A percentile compares a stretch with the other conserved stretches of the same genome.
Conservation (phyloP, 53 echinoderm and acorn worm genomes). For the Echinometra lucunter region DNA sequence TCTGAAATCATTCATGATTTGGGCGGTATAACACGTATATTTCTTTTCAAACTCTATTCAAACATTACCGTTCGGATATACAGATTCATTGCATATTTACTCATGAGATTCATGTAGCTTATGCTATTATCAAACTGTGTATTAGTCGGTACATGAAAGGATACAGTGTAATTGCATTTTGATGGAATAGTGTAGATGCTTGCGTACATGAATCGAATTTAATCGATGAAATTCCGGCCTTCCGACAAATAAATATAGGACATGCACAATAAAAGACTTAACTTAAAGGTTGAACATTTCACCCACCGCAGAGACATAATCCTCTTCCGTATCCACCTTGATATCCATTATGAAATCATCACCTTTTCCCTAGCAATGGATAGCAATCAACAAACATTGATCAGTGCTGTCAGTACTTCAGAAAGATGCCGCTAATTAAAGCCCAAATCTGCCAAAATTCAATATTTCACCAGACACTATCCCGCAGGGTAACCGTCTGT, state of each 20-base stretch:
- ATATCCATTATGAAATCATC: constrained; percentile 32
- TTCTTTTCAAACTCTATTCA: background rate
- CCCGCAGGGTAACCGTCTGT: constrained; percentile 66
- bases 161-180: constrained; percentile 40
- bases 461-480: constrained; percentile 44
- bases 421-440: constrained; percentile 61
- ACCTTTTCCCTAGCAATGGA: constrained; percentile 37
- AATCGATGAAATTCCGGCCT: background rate
- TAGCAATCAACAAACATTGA: constrained; percentile 43
- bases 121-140: too few species aligned
- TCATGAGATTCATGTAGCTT: too few species aligned
- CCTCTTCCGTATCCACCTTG: background rate
- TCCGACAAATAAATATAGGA: constrained; percentile 19
- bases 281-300: constrained; percentile 38
- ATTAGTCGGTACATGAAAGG: constrained; percentile 56
- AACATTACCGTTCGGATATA: too few species aligned
- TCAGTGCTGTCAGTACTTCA: background rate
- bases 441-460: constrained; percentile 41
- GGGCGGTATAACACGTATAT: background rate
- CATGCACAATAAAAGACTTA: background rate
- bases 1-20: background rate
- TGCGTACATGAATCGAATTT: constrained; percentile 9
- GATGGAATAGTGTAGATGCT: constrained; percentile 2
- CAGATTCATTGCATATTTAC: too few species aligned
- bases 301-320: constrained; percentile 18